Percentiles rank a stretch among this genome's conserved stretches.
Evolutionary conservation across 2,113 vertebrate genomes (phyloP).

Genomic region (Progne subis): DNA sequence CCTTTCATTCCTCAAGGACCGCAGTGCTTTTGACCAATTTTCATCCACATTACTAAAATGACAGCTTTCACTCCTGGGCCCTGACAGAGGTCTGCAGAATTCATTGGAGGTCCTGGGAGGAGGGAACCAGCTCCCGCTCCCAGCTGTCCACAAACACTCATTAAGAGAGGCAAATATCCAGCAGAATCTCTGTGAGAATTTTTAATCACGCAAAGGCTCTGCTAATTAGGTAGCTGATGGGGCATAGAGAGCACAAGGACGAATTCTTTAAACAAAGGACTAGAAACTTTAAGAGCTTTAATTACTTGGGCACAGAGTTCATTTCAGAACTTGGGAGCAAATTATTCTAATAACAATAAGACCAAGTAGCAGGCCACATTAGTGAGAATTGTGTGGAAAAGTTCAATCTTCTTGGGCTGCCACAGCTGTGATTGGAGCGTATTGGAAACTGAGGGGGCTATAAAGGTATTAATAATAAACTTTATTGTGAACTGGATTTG

Average conservation of each 20-base stretch:
- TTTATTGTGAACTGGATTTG: constrained; percentile 25
- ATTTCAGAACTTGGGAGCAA: constrained; percentile 98
- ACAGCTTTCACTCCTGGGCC: constrained; percentile 98
- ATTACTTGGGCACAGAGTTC: constrained; percentile 99
- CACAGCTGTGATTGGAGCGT: constrained; percentile 53
- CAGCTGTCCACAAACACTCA: constrained; percentile 99
- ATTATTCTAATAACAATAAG: constrained; percentile 97
- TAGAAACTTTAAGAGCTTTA: constrained; percentile 99
- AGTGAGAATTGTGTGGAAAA: constrained; percentile 86
- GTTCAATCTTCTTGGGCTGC: constrained; percentile 88
- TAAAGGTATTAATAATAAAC: constrained; percentile 33
- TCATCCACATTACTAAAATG: constrained; percentile 93
- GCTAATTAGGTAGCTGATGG: constrained; percentile 99
- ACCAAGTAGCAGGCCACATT: constrained; percentile 85
- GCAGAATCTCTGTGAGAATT: constrained; percentile 99
- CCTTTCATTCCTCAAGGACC: constrained; percentile 90
- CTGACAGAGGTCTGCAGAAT: constrained; percentile 95
- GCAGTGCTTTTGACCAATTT: constrained; percentile 90
- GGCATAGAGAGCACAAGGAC: constrained; percentile 99
- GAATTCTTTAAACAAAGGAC: constrained; percentile 99
- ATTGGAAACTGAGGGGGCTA: neutral
- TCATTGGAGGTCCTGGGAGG: constrained; percentile 89
- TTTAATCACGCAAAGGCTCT: constrained; percentile 97
- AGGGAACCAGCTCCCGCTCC: constrained; percentile 87
- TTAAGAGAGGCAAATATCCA: constrained; percentile 99